Percentiles rank a stretch among this genome's conserved stretches.
phyloP scores from a whole-genome alignment of 2,113 vertebrate genomes.

The Amazona vittata region DNA sequence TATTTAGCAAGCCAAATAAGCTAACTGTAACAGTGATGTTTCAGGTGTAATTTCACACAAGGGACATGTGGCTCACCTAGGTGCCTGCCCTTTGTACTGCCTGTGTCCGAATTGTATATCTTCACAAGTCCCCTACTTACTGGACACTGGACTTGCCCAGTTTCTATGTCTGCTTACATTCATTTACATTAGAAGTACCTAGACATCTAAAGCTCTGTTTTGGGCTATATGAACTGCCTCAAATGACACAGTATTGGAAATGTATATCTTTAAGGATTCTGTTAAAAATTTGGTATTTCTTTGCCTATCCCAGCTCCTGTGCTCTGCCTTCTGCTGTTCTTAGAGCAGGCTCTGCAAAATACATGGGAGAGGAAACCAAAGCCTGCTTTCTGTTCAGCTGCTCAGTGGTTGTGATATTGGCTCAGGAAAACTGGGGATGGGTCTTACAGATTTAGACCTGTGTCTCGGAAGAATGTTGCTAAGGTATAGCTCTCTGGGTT shows the following conservation, averaged over 20 bases:
- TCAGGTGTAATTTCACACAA: neutral
- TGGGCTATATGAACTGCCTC: neutral
- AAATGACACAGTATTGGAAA: neutral
- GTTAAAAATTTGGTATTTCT: neutral
- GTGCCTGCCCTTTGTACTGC: neutral
- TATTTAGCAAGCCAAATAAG: neutral
- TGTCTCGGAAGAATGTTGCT: neutral
- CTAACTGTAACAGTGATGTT: neutral
- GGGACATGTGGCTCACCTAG: fast-evolving
- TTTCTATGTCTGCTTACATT: neutral
- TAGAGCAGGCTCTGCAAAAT: neutral
- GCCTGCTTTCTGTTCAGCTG: neutral
- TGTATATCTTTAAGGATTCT: neutral
- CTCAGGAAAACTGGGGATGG: neutral
- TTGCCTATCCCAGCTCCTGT: neutral
- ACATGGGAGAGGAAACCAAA: neutral
- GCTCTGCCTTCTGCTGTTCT: neutral
- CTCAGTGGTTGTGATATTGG: neutral
- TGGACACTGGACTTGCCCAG: neutral
- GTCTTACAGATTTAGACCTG: neutral
- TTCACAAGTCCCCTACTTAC: neutral
- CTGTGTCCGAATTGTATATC: neutral
- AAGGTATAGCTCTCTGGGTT: neutral
- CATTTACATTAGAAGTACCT: neutral
- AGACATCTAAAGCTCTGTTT: neutral